Evolutionary conservation across 2,797 vertebrate species (phyloP), one percentile per base, ranked within the genome.

Genomic region (Hippopotamyrus pictus): DNA sequence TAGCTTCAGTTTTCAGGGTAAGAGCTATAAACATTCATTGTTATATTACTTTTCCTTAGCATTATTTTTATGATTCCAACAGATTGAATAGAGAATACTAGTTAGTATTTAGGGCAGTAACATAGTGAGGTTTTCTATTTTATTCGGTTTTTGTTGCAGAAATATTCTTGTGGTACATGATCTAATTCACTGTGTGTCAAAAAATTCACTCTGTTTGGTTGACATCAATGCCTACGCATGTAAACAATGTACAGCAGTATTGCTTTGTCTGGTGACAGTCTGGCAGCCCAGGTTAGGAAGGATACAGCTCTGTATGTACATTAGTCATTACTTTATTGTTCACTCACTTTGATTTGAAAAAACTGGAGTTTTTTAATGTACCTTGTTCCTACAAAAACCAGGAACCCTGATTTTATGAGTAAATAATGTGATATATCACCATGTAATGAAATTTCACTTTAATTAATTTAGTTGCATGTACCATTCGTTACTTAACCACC

Each of bases 1-100:
- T 97, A 97, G 96, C 96, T 97, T 98, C 97, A 97, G 95, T 95
- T 98, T 97, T 99, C 98, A 99, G 98, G 98, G 98, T 97, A 96
- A 97, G 97, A 95, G 93, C 90, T 88, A 19, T 90, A 41, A 0
- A 90, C 84, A 86, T 89, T 91, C 37, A 50, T 62, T 62, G n/a
- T 29, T 25, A 46, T 12, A 57, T 87, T 57, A 19, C 29, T 53
- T 29, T 37, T 17, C 17, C 7, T 8, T 19, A 57, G 14, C 33
- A 41, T 37, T 41, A 2, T 53, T 57, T 54, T 86, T 57, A 33
- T 83, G 19, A 46, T 17, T 76, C 37, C 12, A 6, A 19, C 33
- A 17, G 5, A 76, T 5, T 76, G 33, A 79, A 76, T 29, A 4
- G 1, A 17, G 33, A 41, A 79, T 79, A 79, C 37, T 41, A 79